These are phyloP conservation scores for Neopelma chrysocephalum DNA, from an alignment of 2,797 vertebrate species.

Conservation along the genomic window DNA sequence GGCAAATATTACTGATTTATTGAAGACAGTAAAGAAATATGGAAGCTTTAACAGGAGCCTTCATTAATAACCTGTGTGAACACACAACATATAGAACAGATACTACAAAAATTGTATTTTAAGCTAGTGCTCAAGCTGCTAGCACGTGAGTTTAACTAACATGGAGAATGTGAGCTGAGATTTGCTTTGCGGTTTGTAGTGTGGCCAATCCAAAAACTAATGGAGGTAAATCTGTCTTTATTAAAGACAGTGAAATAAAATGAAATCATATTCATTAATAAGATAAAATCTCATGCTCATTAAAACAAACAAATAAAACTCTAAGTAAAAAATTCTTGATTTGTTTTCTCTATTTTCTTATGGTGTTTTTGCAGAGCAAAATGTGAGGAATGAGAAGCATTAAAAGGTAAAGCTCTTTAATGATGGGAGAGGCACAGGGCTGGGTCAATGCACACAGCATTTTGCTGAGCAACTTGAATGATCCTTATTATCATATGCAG, in stretches of 20 bases:
- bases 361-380: not conserved
- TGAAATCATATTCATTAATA: not conserved
- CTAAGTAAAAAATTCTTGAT: not conserved
- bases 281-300: not conserved
- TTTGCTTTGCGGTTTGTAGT: not conserved
- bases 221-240: not conserved
- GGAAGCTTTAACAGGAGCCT: not conserved
- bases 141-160: not conserved
- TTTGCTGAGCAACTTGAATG: not conserved
- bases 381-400: not conserved
- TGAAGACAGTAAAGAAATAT: slow-evolving; percentile 7
- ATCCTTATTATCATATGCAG: not conserved
- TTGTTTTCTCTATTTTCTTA: not conserved
- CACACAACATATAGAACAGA: not conserved
- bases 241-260: not conserved
- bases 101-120: slow-evolving; percentile 22
- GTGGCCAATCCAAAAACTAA: not conserved
- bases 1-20: slow-evolving; percentile 47
- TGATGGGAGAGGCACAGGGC: not conserved
- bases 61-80: not conserved
- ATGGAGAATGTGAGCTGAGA: not conserved
- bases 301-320: not conserved
- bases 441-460: not conserved
- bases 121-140: not conserved
- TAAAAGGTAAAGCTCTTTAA: not conserved